A percentile compares a stretch with the other conserved stretches of the same genome.
Conservation (phyloP, 2,797 vertebrate species). For the Streptopelia turtur region DNA sequence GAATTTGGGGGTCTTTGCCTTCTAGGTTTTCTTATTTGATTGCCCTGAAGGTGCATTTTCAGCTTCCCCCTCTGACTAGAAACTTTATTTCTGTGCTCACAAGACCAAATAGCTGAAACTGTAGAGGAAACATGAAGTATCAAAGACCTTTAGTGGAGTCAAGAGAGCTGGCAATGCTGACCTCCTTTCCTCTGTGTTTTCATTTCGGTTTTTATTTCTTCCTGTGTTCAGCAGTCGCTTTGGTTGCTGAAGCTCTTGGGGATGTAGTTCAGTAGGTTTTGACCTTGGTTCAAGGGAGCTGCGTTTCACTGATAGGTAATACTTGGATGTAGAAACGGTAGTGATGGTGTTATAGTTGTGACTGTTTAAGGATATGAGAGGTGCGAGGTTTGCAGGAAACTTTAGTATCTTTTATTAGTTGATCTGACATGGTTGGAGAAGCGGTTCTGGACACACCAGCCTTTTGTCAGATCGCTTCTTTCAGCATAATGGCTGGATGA, state of each 20-base stretch:
- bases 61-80: neutral
- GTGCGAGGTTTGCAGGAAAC: neutral
- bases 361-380: neutral
- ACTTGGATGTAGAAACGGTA: neutral
- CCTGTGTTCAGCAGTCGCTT: neutral
- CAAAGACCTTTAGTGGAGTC: neutral
- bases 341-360: neutral
- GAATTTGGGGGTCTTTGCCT: neutral
- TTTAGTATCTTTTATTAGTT: neutral
- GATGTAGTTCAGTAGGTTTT: neutral
- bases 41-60: neutral
- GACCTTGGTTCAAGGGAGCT: neutral
- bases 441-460: neutral
- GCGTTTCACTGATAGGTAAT: neutral
- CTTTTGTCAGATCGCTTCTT: neutral
- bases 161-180: neutral
- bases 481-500: neutral
- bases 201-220: neutral
- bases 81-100: neutral
- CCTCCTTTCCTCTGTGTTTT: conserved; percentile 9
- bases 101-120: neutral
- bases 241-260: neutral
- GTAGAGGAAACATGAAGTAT: neutral
- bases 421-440: neutral
- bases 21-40: neutral